Evolutionary conservation across 2,113 vertebrate species (phyloP).

Genomic region (Oncorhynchus kisutch): DNA sequence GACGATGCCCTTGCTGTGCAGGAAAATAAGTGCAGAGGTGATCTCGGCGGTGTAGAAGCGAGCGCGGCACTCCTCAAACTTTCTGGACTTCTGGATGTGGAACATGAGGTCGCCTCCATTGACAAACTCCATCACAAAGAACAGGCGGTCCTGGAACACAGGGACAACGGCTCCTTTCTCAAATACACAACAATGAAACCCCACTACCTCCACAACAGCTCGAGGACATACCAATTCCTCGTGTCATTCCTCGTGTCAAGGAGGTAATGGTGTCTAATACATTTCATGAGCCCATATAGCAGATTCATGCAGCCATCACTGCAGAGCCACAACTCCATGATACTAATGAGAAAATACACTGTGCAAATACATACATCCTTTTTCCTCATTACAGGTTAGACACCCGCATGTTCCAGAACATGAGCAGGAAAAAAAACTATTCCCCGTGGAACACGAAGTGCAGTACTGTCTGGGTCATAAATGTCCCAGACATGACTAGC

Average conservation of each 20-base stretch:
- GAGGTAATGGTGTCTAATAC: too few relatives aligned
- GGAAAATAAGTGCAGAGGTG: constrained; percentile 94
- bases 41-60: constrained; percentile 96
- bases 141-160: constrained; percentile 86
- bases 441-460: too few relatives aligned
- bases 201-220: not conserved
- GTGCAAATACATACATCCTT: too few relatives aligned
- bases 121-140: constrained; percentile 99
- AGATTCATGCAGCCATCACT: too few relatives aligned
- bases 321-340: too few relatives aligned
- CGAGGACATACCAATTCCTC: not conserved
- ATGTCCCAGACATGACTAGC: constrained; percentile 28
- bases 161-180: not conserved
- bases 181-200: not conserved
- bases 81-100: constrained; percentile 97
- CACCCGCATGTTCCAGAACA: too few relatives aligned
- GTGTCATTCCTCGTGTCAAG: not conserved
- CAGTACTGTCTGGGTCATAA: not conserved
- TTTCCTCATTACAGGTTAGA: too few relatives aligned
- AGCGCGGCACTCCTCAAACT: constrained; percentile 90
- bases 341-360: too few relatives aligned
- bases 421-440: too few relatives aligned
- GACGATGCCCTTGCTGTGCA: constrained; percentile 91
- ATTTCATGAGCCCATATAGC: too few relatives aligned
- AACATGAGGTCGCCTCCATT: constrained; percentile 98